Evolutionary conservation across 2,797 vertebrate species (phyloP), one percentile per base, ranked within the genome.

Genomic region (Cercopithecus diana): DNA sequence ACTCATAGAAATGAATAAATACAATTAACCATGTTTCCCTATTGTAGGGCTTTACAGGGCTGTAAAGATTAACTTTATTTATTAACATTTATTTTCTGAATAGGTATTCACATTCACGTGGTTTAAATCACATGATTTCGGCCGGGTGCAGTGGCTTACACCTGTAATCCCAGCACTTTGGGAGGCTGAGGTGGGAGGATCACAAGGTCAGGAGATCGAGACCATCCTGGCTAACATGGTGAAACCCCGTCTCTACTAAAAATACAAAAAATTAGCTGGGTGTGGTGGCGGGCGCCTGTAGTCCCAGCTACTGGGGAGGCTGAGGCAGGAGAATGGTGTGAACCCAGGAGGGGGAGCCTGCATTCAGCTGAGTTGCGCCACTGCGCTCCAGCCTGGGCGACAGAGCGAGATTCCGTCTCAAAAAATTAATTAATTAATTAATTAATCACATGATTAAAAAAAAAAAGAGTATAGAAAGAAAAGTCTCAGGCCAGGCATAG

Each of bases 41-140:
- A 24, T 13, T 41, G 1, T 13, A 58, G 48, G 15, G 81, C 30
- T 58, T 83, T 52, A 4, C 5, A n/a, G 77, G 2, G n/a, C 28
- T 58, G 13, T 43, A 57, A 94, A 90, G 28, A 57, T 81, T 41
- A 86, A 79, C 67, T 88, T 55, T 61, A 70, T 57, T 72, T 91
- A 55, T 92, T 83, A 61, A 55, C 82, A 64, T 55, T 84, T 96
- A 52, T 79, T 93, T 79, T 92, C 58, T 79, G 77, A 93, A 79
- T n/a, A 91, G 19, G 28, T 55, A 92, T 22, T 52, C 57, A 86
- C 43, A 76, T 87, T 89, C 61, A 80, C 8, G n/a, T 20, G 52
- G 36, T 39, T 97, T 77, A 33, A 50, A 88, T 76, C 72, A 52
- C 57, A 83, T 92, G 89, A 36, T 30, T 55, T 55, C 3, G 4